Evolutionary conservation across 2,888 invertebrate species (phyloP).

Genomic region (Euproctis similis): DNA sequence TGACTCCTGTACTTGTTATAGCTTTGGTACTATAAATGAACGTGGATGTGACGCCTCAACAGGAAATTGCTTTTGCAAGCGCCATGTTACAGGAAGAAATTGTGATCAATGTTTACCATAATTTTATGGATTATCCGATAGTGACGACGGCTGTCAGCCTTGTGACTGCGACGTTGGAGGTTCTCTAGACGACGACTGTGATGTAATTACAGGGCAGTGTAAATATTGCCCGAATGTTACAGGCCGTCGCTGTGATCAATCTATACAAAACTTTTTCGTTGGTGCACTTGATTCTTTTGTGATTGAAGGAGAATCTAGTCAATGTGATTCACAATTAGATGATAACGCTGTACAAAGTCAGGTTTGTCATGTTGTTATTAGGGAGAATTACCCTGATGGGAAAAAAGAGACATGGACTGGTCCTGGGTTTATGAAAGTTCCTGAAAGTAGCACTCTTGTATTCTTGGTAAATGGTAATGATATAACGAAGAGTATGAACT

Average conservation of each 20-base stretch:
- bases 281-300: constrained; percentile 89
- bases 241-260: constrained; percentile 91
- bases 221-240: constrained; percentile 88
- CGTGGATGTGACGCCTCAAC: constrained; percentile 92
- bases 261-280: constrained; percentile 93
- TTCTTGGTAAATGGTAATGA: constrained; percentile 89
- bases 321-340: constrained; percentile 66
- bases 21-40: constrained; percentile 91
- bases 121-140: constrained; percentile 93
- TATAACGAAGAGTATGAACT: constrained; percentile 89
- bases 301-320: constrained; percentile 91
- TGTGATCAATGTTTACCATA: constrained; percentile 96
- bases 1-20: constrained; percentile 93
- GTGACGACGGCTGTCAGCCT: constrained; percentile 92
- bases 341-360: constrained; percentile 73
- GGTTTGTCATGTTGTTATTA: constrained; percentile 88
- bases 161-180: constrained; percentile 98
- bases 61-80: constrained; percentile 97
- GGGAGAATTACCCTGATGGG: constrained; percentile 86
- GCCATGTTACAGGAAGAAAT: constrained; percentile 94
- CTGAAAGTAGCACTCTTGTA: constrained; percentile 89
- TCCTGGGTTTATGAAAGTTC: constrained; percentile 90
- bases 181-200: constrained; percentile 92
- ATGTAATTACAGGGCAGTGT: constrained; percentile 95
- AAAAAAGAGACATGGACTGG: constrained; percentile 93